phyloP scores from a whole-genome alignment of 2,888 invertebrate species.

The Caenorhabditis macrosperma region DNA sequence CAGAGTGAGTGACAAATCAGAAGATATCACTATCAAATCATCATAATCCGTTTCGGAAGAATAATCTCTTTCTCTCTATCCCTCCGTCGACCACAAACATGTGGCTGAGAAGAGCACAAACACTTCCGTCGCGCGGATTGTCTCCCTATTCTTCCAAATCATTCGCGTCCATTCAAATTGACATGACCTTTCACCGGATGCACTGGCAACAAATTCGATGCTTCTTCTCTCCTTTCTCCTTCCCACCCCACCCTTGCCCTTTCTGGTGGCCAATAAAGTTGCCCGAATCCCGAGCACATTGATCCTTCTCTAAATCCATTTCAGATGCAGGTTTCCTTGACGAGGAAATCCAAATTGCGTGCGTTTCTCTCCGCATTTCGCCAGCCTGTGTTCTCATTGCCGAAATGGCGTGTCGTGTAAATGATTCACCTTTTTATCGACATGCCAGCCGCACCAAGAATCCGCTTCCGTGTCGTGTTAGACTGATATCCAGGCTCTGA shows the following conservation, averaged over 20 bases:
- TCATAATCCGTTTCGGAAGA: background rate
- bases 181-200: conserved; percentile 60
- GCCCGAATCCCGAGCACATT: no score
- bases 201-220: conserved; percentile 51
- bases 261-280: conserved; percentile 12
- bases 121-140: conserved; percentile 17
- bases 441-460: conserved; percentile 9
- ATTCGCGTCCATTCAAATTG: conserved; percentile 44
- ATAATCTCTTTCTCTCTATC: background rate
- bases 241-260: background rate
- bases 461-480: conserved; percentile 37
- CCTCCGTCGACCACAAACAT: background rate
- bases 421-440: conserved; percentile 18
- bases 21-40: background rate
- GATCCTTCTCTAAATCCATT: background rate
- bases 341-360: background rate
- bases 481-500: conserved; percentile 2
- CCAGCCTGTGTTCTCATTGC: background rate
- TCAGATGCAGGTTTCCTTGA: background rate
- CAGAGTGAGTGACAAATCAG: no score
- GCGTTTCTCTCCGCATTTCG: background rate
- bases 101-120: conserved; percentile 14
- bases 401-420: conserved; percentile 36
- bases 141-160: conserved; percentile 17
- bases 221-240: conserved; percentile 6